Evolutionary conservation across 1,140 invertebrate species (phyloP).

Genomic region (Rhyacophila brunnea): DNA sequence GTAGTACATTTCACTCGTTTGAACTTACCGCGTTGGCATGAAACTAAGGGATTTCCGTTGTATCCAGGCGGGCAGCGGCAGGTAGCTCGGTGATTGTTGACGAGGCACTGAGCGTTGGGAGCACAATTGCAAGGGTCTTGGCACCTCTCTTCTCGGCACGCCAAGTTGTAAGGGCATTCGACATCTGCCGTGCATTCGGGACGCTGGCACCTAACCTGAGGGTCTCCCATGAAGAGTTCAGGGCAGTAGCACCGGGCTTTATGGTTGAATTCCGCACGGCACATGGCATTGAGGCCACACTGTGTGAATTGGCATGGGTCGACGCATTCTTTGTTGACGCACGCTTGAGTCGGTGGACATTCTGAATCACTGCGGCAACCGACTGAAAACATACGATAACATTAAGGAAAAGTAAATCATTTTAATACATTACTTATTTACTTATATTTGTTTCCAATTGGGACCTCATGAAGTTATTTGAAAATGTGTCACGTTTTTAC

Average conservation of each 20-base stretch:
- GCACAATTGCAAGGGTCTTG: slow-evolving; percentile 80
- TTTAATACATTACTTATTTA: too few relatives aligned
- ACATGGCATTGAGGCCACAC: slow-evolving; percentile 80
- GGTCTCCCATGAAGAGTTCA: slow-evolving; percentile 71
- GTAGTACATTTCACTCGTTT: too few relatives aligned
- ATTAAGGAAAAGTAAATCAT: too few relatives aligned
- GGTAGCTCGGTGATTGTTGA: slow-evolving; percentile 70
- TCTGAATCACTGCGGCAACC: slow-evolving; percentile 84
- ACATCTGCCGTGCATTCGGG: slow-evolving; percentile 73
- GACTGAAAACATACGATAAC: slow-evolving; percentile 52
- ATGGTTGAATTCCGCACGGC: slow-evolving; percentile 70
- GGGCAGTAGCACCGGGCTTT: slow-evolving; percentile 78
- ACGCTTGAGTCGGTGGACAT: slow-evolving; percentile 78
- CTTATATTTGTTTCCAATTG: too few relatives aligned
- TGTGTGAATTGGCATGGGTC: slow-evolving; percentile 77
- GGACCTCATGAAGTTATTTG: too few relatives aligned
- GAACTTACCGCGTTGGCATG: slow-evolving; percentile 49
- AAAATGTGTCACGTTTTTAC: too few relatives aligned
- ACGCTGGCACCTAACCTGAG: slow-evolving; percentile 70
- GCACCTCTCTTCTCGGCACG: slow-evolving; percentile 74
- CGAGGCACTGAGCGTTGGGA: slow-evolving; percentile 65
- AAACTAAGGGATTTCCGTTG: slow-evolving; percentile 70
- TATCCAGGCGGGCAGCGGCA: slow-evolving; percentile 84
- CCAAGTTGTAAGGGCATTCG: slow-evolving; percentile 72
- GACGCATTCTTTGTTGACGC: slow-evolving; percentile 79